Conservation (phyloP, 2,888 invertebrate species). For the Empis stercorea region DNA sequence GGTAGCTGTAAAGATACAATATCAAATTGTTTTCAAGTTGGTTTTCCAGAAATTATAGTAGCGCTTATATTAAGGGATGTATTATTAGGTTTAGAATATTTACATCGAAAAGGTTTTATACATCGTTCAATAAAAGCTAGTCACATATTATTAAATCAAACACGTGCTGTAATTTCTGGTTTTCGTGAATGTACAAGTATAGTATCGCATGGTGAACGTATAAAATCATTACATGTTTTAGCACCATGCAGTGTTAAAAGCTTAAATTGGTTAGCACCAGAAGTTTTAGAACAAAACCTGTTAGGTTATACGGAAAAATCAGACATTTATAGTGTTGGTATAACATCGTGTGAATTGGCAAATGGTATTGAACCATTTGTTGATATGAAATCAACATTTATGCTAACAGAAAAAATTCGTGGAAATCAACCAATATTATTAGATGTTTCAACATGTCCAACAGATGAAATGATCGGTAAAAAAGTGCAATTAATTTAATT, state of each 20-base stretch:
- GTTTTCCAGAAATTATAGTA: slow-evolving; percentile 66
- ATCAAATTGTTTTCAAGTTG: slow-evolving; percentile 51
- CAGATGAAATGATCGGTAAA: slow-evolving; percentile 32
- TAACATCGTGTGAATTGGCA: slow-evolving; percentile 59
- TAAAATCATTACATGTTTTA: slow-evolving; percentile 58
- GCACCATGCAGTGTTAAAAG: slow-evolving; percentile 48
- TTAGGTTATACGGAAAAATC: slow-evolving; percentile 80
- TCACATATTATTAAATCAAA: slow-evolving; percentile 65
- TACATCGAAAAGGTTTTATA: slow-evolving; percentile 72
- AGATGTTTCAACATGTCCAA: slow-evolving; percentile 58
- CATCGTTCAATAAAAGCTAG: slow-evolving; percentile 76
- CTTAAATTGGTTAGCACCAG: slow-evolving; percentile 86
- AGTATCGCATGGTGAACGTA: slow-evolving; percentile 56
- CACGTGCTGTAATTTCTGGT: slow-evolving; percentile 59
- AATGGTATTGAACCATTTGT: slow-evolving; percentile 83
- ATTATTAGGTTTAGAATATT: slow-evolving; percentile 65
- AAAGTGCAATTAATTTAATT: neutral
- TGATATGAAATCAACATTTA: slow-evolving; percentile 73
- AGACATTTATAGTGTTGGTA: slow-evolving; percentile 85
- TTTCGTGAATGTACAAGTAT: slow-evolving; percentile 66
- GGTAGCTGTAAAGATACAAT: slow-evolving; percentile 74
- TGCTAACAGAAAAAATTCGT: slow-evolving; percentile 75
- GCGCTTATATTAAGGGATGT: slow-evolving; percentile 68
- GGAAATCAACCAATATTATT: slow-evolving; percentile 64
- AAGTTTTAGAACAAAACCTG: slow-evolving; percentile 77